Base-by-base conservation (phyloP, 2,113 vertebrate genomes). In the Nothobranchius furzeri region DNA sequence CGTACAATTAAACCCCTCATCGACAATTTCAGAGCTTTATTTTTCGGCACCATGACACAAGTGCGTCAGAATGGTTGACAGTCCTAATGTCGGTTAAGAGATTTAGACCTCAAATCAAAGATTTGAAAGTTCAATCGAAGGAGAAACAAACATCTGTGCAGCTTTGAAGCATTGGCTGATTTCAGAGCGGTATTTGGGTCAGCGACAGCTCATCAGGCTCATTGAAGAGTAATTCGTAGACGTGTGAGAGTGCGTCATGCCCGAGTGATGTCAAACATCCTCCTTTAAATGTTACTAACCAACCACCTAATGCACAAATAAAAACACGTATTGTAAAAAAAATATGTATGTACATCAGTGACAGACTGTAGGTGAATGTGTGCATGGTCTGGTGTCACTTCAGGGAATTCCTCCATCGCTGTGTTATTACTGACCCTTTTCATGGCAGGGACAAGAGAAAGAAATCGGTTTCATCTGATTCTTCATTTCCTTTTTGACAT, bases 201-300 rank as follows among this genome's bases (percentile, higher is more conserved):
- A 58, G 20, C 55, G 68, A 80, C 71, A 76, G 75, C 78, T 82
- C 56, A 36, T 84, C 73, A 78, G 76, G 55, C 64, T 63, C 30
- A 30, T 55, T 36, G 46, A 53, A 73, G 56, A 73, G 37, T 9
- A 6, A 49, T 43, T 15, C 43, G 8, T 63, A 69, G 61, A 75
- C 60, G 45, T 66, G 64, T 8, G 70, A 82, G 58, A 72, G 49
- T 51, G 20, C n/a, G 14, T 30, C 52, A 45, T 70, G 58, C 46
- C 47, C 61, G 73, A 75, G 55, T 35, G 37, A 48, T 61, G 57
- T 59, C 61, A 51, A 50, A 49, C 25, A 50, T 65, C 14, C 9
- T 30, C 60, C n/a, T 43, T 10, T 12, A 45, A 17, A n/a, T 5
- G 13, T 36, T 12, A 61, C 13, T 64, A n/a, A 0, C 20, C 42